These are phyloP conservation scores for Platycnemis pennipes DNA, from an alignment of 2,888 invertebrate species.

Conservation along the genomic window DNA sequence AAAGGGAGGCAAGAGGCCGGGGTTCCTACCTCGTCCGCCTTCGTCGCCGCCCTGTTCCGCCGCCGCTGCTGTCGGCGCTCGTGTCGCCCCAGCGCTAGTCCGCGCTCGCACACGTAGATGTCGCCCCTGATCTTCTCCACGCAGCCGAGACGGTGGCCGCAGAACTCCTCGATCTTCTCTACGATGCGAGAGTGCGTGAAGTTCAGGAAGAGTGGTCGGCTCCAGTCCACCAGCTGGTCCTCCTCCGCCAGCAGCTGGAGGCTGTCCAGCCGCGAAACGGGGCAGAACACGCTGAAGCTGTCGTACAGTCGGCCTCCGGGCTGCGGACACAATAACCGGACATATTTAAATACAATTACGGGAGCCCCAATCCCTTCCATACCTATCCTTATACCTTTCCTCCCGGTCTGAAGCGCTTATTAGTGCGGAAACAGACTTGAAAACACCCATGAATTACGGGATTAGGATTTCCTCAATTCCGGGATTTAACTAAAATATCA, in stretches of 20 bases:
- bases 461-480: too few relatives aligned
- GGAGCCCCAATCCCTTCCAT: too few relatives aligned
- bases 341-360: too few relatives aligned
- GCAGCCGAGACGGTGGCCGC: conserved; percentile 81
- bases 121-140: conserved; percentile 90
- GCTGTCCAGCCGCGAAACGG: conserved; percentile 87
- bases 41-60: neutral
- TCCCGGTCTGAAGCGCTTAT: too few relatives aligned
- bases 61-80: neutral
- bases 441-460: too few relatives aligned
- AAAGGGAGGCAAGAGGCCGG: neutral
- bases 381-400: too few relatives aligned
- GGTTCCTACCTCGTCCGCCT: neutral
- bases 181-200: conserved; percentile 92
- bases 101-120: conserved; percentile 85
- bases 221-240: conserved; percentile 89
- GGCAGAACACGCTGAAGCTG: conserved; percentile 92
- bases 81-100: conserved; percentile 18
- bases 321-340: conserved; percentile 82
- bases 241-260: conserved; percentile 88
- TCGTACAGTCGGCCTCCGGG: conserved; percentile 90
- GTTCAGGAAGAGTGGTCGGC: conserved; percentile 91
- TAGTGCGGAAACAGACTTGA: too few relatives aligned
- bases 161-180: conserved; percentile 88
- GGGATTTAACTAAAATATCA: too few relatives aligned